Conservation (phyloP, 2,113 vertebrate genomes). For the Montifringilla adamsi region DNA sequence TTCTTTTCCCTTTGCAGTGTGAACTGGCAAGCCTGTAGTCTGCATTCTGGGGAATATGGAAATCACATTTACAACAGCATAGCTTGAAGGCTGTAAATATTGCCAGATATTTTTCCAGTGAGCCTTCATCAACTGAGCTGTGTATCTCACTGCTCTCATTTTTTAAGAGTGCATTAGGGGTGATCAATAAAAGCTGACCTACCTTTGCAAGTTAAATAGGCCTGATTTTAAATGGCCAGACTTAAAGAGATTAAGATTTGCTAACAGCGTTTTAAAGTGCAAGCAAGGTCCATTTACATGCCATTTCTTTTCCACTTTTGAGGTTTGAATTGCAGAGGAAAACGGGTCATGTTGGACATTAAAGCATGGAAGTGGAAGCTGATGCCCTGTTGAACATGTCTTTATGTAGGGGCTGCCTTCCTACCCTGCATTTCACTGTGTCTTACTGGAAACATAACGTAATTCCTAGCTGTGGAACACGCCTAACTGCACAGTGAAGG, state of each 20-base stretch:
- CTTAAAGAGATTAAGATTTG: conserved; percentile 1
- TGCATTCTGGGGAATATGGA: background rate
- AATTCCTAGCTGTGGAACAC: background rate
- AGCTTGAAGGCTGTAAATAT: background rate
- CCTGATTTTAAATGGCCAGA: background rate
- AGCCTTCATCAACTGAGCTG: background rate
- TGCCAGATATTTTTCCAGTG: background rate
- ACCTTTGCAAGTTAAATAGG: conserved; percentile 25
- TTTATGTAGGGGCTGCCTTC: background rate
- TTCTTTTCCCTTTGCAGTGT: background rate
- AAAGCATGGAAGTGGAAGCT: background rate
- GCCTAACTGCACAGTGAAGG: background rate
- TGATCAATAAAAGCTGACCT: conserved; percentile 33
- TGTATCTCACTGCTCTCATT: background rate
- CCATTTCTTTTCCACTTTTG: background rate
- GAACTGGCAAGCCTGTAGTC: background rate
- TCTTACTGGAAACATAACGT: background rate
- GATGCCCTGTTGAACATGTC: background rate
- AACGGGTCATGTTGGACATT: background rate
- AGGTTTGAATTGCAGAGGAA: background rate
- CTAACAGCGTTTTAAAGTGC: conserved; percentile 2
- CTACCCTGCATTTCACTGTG: background rate
- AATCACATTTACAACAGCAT: background rate
- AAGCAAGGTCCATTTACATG: background rate
- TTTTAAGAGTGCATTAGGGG: background rate